Conservation (phyloP, 2,888 invertebrate species). For the Drosophila quinaria region DNA sequence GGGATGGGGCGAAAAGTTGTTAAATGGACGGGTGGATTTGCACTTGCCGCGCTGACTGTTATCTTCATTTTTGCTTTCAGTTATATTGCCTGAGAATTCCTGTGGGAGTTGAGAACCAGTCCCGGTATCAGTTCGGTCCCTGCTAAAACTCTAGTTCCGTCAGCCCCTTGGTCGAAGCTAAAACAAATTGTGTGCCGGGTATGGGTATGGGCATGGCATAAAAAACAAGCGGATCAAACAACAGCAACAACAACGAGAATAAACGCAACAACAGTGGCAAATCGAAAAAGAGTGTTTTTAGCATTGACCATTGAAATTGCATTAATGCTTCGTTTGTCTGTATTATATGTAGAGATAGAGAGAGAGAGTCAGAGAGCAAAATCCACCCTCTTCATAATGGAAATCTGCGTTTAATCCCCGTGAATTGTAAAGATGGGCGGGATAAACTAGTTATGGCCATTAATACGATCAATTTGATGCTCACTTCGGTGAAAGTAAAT, state of each 20-base stretch:
- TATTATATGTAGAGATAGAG: neutral
- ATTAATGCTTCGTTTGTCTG: constrained; percentile 76
- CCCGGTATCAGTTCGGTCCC: constrained; percentile 23
- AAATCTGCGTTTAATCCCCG: constrained; percentile 84
- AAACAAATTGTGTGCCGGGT: constrained; percentile 67
- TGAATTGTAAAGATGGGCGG: constrained; percentile 85
- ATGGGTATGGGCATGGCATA: constrained; percentile 53
- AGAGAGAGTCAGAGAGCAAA: constrained; percentile 6
- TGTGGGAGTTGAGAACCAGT: constrained; percentile 67
- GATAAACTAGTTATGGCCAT: constrained; percentile 86
- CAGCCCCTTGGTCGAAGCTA: constrained; percentile 37
- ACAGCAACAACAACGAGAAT: constrained; percentile 22
- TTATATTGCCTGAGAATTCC: constrained; percentile 84
- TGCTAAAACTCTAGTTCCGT: constrained; percentile 5
- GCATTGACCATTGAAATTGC: constrained; percentile 82
- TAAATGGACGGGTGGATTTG: constrained; percentile 85
- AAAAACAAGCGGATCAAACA: constrained; percentile 79
- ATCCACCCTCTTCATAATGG: constrained; percentile 73
- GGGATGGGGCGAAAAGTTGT: constrained; percentile 68
- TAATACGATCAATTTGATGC: constrained; percentile 86
- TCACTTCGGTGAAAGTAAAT: constrained; percentile 84
- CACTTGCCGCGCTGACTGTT: constrained; percentile 83
- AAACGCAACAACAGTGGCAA: constrained; percentile 59
- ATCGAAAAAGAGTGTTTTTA: constrained; percentile 83
- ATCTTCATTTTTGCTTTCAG: constrained; percentile 84